Conservation (phyloP, 2,888 invertebrate species). For the Lasius platythorax region DNA sequence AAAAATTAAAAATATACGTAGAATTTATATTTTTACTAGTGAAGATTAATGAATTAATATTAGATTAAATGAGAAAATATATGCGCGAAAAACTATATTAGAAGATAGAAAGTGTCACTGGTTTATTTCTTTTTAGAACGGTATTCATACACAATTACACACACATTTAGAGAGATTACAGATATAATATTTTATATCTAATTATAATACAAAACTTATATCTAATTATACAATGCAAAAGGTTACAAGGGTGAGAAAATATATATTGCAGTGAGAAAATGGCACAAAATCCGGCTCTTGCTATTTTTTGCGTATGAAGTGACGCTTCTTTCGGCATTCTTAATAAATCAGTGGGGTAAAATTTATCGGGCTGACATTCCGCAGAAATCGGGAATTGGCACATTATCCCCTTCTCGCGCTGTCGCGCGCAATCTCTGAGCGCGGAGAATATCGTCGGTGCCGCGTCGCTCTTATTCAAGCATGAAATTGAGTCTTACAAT, state of each 20-base stretch:
- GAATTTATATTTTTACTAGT: neutral
- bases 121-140: neutral
- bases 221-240: neutral
- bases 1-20: neutral
- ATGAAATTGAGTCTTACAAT: slow-evolving; percentile 75
- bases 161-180: neutral
- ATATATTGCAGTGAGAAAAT: neutral
- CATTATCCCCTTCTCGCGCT: slow-evolving; percentile 64
- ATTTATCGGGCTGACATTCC: slow-evolving; percentile 66
- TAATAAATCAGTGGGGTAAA: slow-evolving; percentile 70
- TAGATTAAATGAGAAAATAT: neutral
- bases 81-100: neutral
- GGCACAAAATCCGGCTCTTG: neutral
- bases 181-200: slow-evolving; percentile 1
- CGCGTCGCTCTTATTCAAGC: slow-evolving; percentile 64
- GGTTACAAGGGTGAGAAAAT: neutral
- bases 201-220: neutral
- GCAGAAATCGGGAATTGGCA: slow-evolving; percentile 68
- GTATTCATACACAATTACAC: neutral
- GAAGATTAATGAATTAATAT: neutral
- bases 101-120: neutral
- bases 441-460: slow-evolving; percentile 64
- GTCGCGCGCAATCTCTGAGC: slow-evolving; percentile 47
- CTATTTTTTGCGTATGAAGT: slow-evolving; percentile 11
- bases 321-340: neutral